A percentile compares a stretch with the other conserved stretches of the same genome.
Evolutionary conservation across 1,140 invertebrate species (phyloP).

Genomic region (Leptopilina clavipes): DNA sequence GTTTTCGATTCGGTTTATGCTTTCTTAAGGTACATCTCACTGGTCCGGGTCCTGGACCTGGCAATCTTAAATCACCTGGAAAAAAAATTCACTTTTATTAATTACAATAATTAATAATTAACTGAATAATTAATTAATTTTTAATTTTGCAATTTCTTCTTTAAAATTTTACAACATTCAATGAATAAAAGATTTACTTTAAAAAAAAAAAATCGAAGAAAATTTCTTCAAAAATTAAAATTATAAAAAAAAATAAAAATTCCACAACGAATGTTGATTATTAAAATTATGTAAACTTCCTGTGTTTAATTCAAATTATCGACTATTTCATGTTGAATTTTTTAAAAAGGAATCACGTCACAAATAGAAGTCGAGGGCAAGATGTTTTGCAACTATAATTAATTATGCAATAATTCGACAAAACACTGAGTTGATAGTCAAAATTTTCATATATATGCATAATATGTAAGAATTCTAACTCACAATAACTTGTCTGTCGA

Average conservation of each 20-base stretch:
- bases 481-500: too few species aligned
- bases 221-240: too few species aligned
- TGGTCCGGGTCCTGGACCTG: constrained; percentile 57
- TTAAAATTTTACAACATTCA: too few species aligned
- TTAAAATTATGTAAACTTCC: not conserved
- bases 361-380: constrained; percentile 18
- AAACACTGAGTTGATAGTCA: not conserved
- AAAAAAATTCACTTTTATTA: constrained; percentile 40
- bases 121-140: too few species aligned
- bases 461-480: too few species aligned
- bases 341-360: not conserved
- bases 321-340: not conserved
- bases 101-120: not conserved
- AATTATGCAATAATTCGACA: not conserved
- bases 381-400: constrained; percentile 6
- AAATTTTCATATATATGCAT: not conserved
- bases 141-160: too few species aligned
- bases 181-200: too few species aligned
- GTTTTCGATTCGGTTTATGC: constrained; percentile 97
- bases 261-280: not conserved
- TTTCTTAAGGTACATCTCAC: constrained; percentile 95
- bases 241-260: not conserved
- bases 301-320: constrained; percentile 3
- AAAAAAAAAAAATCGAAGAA: too few species aligned
- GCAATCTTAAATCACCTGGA: constrained; percentile 68